These are phyloP conservation scores for Mystacornis crossleyi DNA, from an alignment of 2,113 vertebrate species.

Conservation along the genomic window DNA sequence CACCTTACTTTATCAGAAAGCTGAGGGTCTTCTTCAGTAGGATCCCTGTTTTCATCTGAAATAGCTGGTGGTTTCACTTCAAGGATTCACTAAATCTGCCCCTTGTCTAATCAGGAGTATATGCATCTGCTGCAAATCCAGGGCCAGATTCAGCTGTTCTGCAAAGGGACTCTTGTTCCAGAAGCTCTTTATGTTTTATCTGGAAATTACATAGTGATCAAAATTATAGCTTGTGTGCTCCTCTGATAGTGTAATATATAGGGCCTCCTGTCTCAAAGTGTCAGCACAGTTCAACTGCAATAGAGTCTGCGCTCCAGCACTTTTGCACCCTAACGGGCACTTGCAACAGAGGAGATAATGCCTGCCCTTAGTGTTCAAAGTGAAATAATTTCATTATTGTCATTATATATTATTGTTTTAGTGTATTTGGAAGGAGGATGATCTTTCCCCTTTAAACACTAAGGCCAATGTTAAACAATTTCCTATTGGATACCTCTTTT, in stretches of 20 bases:
- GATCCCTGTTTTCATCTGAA: neutral
- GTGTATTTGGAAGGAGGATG: neutral
- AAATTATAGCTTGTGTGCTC: neutral
- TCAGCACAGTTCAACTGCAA: neutral
- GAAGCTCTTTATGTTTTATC: neutral
- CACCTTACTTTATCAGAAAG: neutral
- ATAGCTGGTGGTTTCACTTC: constrained; percentile 18
- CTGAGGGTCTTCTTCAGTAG: neutral
- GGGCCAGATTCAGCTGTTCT: neutral
- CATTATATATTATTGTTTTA: neutral
- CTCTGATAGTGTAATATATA: neutral
- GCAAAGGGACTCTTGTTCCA: neutral
- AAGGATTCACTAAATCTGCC: neutral
- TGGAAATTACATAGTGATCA: neutral
- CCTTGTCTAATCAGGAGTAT: neutral
- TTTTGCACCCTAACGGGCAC: neutral
- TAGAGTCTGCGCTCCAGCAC: neutral
- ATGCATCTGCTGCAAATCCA: neutral
- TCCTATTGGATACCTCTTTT: neutral
- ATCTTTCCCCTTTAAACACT: neutral
- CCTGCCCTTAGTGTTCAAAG: neutral
- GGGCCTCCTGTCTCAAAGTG: neutral
- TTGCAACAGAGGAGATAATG: neutral
- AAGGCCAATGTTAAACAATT: neutral
- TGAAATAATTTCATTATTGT: neutral